Percentiles rank a stretch among this genome's conserved stretches.
Evolutionary conservation across 1,140 invertebrate genomes (phyloP).

Genomic region (Caerostris darwini): DNA sequence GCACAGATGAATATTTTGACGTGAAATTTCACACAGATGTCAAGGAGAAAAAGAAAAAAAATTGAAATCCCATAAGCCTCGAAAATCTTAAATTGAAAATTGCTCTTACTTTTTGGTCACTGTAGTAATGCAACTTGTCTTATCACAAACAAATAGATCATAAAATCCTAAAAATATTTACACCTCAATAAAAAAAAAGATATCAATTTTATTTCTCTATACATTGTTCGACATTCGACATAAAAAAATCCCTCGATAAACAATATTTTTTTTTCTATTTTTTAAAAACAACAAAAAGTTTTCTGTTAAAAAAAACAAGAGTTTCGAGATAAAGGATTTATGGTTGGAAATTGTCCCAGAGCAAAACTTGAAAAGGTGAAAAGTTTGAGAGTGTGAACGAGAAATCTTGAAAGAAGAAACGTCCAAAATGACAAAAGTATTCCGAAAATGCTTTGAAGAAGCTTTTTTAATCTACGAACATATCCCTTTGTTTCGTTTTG

Average conservation of each 20-base stretch:
- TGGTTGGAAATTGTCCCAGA: neutral
- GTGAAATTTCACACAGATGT: too few species aligned
- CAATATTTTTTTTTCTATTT: neutral
- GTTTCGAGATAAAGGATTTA: conserved; percentile 2
- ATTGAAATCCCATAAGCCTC: too few species aligned
- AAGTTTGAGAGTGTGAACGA: neutral
- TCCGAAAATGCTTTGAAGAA: neutral
- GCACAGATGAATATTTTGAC: too few species aligned
- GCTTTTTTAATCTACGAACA: neutral
- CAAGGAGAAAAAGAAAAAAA: too few species aligned
- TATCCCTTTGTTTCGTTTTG: neutral
- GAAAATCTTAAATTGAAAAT: too few species aligned
- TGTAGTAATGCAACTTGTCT: too few species aligned
- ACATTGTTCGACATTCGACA: neutral
- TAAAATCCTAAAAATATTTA: too few species aligned
- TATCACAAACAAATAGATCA: too few species aligned
- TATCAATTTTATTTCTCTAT: neutral
- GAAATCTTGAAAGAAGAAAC: neutral
- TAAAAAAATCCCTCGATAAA: neutral
- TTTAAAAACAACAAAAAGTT: neutral
- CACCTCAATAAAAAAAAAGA: neutral
- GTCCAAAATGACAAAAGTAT: neutral
- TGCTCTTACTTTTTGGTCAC: too few species aligned
- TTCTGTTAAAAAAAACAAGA: neutral
- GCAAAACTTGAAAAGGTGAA: neutral